Conservation (phyloP, 2,113 vertebrate species). For the Trichomycterus rosablanca region DNA sequence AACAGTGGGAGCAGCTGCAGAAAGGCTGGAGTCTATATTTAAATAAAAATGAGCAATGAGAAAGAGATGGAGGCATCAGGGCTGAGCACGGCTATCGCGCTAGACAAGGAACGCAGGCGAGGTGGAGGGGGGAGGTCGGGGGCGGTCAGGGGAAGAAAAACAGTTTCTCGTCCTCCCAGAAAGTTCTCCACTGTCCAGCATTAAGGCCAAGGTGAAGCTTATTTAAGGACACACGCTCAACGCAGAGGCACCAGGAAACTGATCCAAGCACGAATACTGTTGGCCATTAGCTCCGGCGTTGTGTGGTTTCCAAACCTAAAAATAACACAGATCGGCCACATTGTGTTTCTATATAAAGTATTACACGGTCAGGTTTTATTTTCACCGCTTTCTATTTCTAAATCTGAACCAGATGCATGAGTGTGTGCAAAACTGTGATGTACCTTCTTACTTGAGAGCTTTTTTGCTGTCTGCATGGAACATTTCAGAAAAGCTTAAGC, state of each 20-base stretch:
- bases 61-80: slow-evolving; percentile 25
- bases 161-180: slow-evolving; percentile 1
- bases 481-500: too few relatives aligned
- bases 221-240: background rate
- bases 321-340: slow-evolving; percentile 21
- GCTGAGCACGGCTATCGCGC: slow-evolving; percentile 20
- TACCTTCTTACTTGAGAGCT: too few relatives aligned
- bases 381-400: too few relatives aligned
- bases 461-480: too few relatives aligned
- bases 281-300: slow-evolving; percentile 7
- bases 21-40: slow-evolving; percentile 42
- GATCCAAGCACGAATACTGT: background rate
- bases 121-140: background rate
- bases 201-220: slow-evolving; percentile 8
- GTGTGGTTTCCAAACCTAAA: slow-evolving; percentile 12
- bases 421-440: too few relatives aligned
- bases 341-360: slow-evolving; percentile 16
- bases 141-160: background rate
- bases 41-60: slow-evolving; percentile 49
- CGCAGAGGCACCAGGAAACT: background rate
- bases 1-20: slow-evolving; percentile 32
- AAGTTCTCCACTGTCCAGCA: slow-evolving; percentile 9
- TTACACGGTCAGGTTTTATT: slow-evolving; percentile 5
- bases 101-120: slow-evolving; percentile 8
- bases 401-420: slow-evolving; percentile 26